Base-by-base conservation (phyloP, 1,140 invertebrate species). In the Drosophila yakuba region DNA sequence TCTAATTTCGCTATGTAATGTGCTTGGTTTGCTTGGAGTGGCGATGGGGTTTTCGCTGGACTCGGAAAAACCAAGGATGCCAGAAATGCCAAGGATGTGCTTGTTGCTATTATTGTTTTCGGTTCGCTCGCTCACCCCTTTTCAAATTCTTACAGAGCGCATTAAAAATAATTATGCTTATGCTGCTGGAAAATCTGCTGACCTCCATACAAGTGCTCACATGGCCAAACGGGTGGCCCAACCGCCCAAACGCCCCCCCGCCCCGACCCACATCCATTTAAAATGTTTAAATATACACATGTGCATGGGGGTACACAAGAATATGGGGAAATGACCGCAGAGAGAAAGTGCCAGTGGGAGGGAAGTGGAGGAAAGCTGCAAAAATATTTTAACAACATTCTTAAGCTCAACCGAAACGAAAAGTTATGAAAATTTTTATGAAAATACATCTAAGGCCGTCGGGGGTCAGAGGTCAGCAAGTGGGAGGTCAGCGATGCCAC, bases 151-250 rank as follows among this genome's bases (percentile, higher is more conserved):
- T 74, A 63, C 51, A 78, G 48, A 78, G 68, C 74, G 74, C 78
- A 86, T 85, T 86, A 78, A 86, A 86, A 85, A 85, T 85, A 86
- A 85, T 85, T 85, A 81, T 86, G 83, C 63, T 85, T 78, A 74
- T 74, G 78, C 68, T 81, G 73, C 62, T 69, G 74, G 74, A 85
- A 85, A 85, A 86, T 84, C 55, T 80, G 67, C 81, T 56, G 61
- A 75, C 50, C 54, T 74, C 62, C 59, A 74, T 74, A 73, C 60
- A 45, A 74, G 66, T 48, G 66, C 43, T 35, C 64, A 23, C 28
- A 71, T 36, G 64, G 32, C 50, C 50, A 56, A 52, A 43, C 38
- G 67, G 66, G 35, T 23, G 47, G 35, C 36, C 36, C 25, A 57
- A 36, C 35, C 20, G 20, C 20, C 20, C 20, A 1, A 20, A 2